These are phyloP conservation scores for Brenthis ino DNA, from an alignment of 2,888 invertebrate genomes.

Conservation along the genomic window DNA sequence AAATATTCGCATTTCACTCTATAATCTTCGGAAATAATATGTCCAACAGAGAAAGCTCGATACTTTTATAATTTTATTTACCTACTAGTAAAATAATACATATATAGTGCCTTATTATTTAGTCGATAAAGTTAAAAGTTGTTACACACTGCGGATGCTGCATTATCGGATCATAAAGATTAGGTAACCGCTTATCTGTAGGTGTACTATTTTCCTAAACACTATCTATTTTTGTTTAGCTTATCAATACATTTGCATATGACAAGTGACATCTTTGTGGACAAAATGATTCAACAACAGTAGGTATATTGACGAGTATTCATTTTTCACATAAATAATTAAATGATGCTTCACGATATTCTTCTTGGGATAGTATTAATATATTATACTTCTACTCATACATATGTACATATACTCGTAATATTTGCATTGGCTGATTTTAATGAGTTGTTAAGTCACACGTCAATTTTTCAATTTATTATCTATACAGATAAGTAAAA, in stretches of 20 bases:
- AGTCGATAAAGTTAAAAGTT: constrained; percentile 20
- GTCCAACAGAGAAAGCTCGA: constrained; percentile 15
- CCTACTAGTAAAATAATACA: neutral
- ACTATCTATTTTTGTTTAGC: constrained; percentile 37
- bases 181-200: constrained; percentile 46
- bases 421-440: too few species aligned
- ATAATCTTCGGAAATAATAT: constrained; percentile 14
- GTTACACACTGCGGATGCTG: constrained; percentile 21
- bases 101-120: constrained; percentile 15
- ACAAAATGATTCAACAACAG: constrained; percentile 12
- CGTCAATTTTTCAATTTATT: too few species aligned
- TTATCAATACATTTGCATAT: constrained; percentile 36
- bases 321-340: neutral
- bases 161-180: constrained; percentile 48
- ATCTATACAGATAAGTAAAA: too few species aligned
- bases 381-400: too few species aligned
- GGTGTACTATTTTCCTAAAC: constrained; percentile 38
- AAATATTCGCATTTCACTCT: constrained; percentile 3
- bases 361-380: too few species aligned
- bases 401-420: too few species aligned
- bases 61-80: neutral
- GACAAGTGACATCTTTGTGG: constrained; percentile 18
- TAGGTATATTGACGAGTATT: neutral
- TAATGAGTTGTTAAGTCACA: too few species aligned
- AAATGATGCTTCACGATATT: neutral